A percentile compares a stretch with the other conserved stretches of the same genome.
Evolutionary conservation across 2,888 invertebrate genomes (phyloP).

Genomic region (Agonopterix subpropinquella): DNA sequence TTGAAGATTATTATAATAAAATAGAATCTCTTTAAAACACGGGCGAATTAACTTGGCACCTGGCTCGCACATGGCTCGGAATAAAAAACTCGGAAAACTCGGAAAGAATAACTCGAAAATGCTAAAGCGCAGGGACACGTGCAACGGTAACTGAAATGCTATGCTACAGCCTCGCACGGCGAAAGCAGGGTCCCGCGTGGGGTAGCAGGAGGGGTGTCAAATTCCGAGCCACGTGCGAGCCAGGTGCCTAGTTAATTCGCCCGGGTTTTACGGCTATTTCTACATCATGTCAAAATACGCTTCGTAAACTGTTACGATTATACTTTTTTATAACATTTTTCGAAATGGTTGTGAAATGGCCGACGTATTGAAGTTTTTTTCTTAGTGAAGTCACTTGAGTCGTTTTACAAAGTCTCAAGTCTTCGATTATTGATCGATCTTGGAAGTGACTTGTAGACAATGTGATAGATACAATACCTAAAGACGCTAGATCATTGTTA

Average conservation of each 20-base stretch:
- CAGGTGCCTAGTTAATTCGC: no score
- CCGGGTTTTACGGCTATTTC: constrained; percentile 20
- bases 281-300: constrained; percentile 10
- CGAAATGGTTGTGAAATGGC: constrained; percentile 49
- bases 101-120: no score
- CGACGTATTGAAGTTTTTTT: constrained; percentile 17
- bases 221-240: no score
- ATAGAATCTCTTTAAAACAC: constrained; percentile 8
- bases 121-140: no score
- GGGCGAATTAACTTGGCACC: no score
- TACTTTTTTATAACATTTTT: constrained; percentile 26
- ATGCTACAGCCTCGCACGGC: no score
- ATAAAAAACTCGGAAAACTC: no score
- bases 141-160: no score
- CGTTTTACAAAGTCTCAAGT: not conserved
- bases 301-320: constrained; percentile 31
- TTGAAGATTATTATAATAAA: not conserved
- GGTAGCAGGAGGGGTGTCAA: no score
- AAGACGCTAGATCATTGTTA: constrained; percentile 74
- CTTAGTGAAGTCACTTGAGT: not conserved
- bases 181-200: no score
- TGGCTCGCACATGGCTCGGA: no score
- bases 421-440: not conserved
- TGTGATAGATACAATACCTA: constrained; percentile 74
- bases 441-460: constrained; percentile 37